Evolutionary conservation across 2,113 vertebrate genomes (phyloP), one percentile per base, ranked within the genome.

Genomic region (Jaculus jaculus): DNA sequence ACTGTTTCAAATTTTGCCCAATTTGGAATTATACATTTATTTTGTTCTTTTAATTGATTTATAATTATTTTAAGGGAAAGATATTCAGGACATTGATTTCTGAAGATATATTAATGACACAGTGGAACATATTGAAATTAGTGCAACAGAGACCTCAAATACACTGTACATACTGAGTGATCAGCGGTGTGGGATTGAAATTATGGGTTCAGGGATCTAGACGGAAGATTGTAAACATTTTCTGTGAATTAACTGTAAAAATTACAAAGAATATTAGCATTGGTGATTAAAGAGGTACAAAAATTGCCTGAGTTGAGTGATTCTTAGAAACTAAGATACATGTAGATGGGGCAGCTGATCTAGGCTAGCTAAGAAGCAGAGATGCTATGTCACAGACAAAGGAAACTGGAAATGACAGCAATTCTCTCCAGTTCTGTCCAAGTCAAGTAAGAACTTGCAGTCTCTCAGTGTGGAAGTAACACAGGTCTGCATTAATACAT

Each of bases 31-130:
- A 20, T 84, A 9, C 23, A 26, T 2, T 11, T 51, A 13, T 86
- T 54, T 26, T 75, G 61, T 15, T 4, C 13, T 13, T 12, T 17
- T 42, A 37, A 34, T 83, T 87, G n/a, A 51, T 58, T 73, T 83
- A 82, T 65, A 83, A 60, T 86, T 71, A 86, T 63, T 71, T 91
- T 94, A 16, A 66, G 66, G 82, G 42, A 87, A 73, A 84, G 32
- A 68, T 39, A 12, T 21, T 0, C 4, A 63, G 28, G 90, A 87
- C 69, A 0, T 42, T 72, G 81, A 82, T 71, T 82, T 75, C 26
- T 78, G 12, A 20, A 32, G 30, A 39, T 58, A 42, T 66, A 21
- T 71, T 87, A 61, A 21, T 30, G 84, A 1, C 20, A 79, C 39
- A 90, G 23, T 69, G 15, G 80, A 74, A 39, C 58, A 51, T 83